Conservation (phyloP, 2,797 vertebrate genomes). For the Triplophysa yarkandensis region DNA sequence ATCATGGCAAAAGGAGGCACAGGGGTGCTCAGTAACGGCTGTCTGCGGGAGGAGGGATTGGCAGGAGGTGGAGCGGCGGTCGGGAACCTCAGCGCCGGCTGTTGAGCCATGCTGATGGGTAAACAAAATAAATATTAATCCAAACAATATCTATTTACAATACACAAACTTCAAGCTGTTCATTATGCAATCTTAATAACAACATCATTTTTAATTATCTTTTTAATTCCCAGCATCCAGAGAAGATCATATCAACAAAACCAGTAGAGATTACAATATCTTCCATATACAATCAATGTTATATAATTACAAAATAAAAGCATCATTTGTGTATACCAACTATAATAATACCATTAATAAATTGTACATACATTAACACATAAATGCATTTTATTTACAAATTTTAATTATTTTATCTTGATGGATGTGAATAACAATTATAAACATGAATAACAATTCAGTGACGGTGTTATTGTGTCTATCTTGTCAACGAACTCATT, state of each 20-base stretch:
- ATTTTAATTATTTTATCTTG: neutral
- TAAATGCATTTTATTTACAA: neutral
- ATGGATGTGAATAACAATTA: neutral
- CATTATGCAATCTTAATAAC: too few relatives aligned
- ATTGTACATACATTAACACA: neutral
- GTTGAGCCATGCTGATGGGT: constrained; percentile 87
- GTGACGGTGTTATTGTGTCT: constrained; percentile 1
- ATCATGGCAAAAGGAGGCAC: constrained; percentile 90
- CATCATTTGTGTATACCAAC: too few relatives aligned
- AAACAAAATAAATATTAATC: too few relatives aligned
- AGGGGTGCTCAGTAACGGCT: constrained; percentile 90
- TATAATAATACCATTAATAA: too few relatives aligned
- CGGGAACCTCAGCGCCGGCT: constrained; percentile 87
- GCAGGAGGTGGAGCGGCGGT: constrained; percentile 81
- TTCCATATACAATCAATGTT: too few relatives aligned
- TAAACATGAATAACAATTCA: neutral
- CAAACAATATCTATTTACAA: neutral
- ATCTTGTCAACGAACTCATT: constrained; percentile 20
- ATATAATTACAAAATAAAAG: too few relatives aligned
- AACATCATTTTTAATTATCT: too few relatives aligned
- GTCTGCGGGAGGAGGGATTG: constrained; percentile 88
- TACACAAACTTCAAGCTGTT: neutral
- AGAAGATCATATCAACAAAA: too few relatives aligned
- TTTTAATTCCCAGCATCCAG: too few relatives aligned
- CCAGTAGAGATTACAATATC: too few relatives aligned